Evolutionary conservation across 2,888 invertebrate species (phyloP), one percentile per base, ranked within the genome.

Genomic region (Leptura quadrifasciata): DNA sequence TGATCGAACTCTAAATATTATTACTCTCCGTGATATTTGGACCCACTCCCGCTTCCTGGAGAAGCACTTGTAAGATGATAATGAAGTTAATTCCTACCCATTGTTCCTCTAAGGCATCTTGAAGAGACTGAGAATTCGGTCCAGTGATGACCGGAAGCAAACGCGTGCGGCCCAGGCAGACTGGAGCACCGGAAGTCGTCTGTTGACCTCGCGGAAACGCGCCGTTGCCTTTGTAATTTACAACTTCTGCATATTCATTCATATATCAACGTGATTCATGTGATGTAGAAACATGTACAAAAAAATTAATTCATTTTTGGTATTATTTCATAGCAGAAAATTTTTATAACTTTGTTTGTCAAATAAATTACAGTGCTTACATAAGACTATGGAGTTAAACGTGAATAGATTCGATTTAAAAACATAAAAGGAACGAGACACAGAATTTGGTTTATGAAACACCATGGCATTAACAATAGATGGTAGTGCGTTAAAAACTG

Each of bases 131-230:
- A 74, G 64, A 75, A 64, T 78, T 74, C 75, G 72, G 75, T 31
- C 17, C 55, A 54, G 55, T 35, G 82, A 82, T 84, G 85, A 85
- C 84, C 85, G 85, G 85, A 85, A 85, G 80, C 76, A 75, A 81
- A 79, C 84, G 84, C 84, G 84, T 83, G 82, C 82, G 79, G 82
- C 72, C 80, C 76, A 60, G 64, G 71, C 81, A 82, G 82, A 83
- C 83, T 83, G 79, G 82, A 83, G 82, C 82, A 83, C 85, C 85
- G 85, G 85, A 85, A 85, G 84, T 84, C 81, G 85, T 85, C 85
- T 85, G 85, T 85, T 85, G 85, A 85, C 85, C 85, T 84, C 85
- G 82, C 85, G 84, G 85, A 85, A 85, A 84, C 84, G 85, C 84
- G 77, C 83, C 84, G 84, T 80, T 84, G 84, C 80, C 60, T 81